Base-by-base conservation (phyloP, 2,797 vertebrate genomes). In the Paramormyrops hopkinsi region DNA sequence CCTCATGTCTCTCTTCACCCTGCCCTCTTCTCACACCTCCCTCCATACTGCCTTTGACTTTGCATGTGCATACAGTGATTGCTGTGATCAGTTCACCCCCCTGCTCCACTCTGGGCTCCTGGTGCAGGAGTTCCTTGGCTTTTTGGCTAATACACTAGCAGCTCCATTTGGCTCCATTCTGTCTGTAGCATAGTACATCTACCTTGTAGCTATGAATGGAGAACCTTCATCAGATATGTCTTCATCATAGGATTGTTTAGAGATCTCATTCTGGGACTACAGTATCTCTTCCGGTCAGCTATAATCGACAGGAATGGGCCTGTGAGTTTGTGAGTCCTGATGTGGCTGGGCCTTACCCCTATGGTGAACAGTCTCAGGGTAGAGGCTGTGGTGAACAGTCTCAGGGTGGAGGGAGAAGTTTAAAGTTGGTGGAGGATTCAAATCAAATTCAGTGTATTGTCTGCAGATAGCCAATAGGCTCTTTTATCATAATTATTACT, bases 61-160 rank as follows among this genome's bases (percentile, higher is more conserved):
- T 92, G 93, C 93, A 93, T 93, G 93, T 87, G 44, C 89, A 84
- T 87, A 92, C 90, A 9, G 73, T 91, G 59, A 65, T 91, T 92
- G 91, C 76, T 48, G 89, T 92, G 33, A 56, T 86, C 86, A 92
- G n/a, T 93, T 41, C 19, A n/a, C 73, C 17, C 14, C 73, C 17
- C 1, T 44, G 5, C 2, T 6, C 73, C 44, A 54, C 83, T 79
- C 89, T 90, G 22, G 50, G 89, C 14, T 51, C 85, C 82, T 86
- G 51, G 46, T 88, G 83, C 19, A 37, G 73, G 88, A 37, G 83
- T 56, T 84, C 19, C 59, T 0, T 86, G 22, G 50, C 88, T 50
- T 46, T 46, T 22, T 86, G n/a, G 41, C 91, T 90, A 48, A 4
- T 0, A 91, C 37, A 25, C 25, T 87, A 84, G 53, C 76, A 33